A percentile compares a stretch with the other conserved stretches of the same genome.
phyloP scores from a whole-genome alignment of 53 echinoderm and acorn worm species.

The Antedon mediterranea region DNA sequence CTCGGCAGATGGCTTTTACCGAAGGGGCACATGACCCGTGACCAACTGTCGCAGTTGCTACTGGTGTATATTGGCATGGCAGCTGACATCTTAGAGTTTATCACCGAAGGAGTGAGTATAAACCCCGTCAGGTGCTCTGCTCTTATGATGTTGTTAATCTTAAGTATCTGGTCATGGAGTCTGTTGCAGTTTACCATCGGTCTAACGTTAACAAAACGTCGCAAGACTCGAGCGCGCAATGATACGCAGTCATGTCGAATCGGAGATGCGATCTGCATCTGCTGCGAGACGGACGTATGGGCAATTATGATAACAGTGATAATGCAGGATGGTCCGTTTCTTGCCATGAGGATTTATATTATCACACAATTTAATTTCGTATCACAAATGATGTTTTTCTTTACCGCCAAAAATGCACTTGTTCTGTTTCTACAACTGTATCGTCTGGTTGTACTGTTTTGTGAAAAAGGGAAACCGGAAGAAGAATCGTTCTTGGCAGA shows the following conservation, averaged over 20 bases:
- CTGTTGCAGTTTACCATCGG: conserved; percentile 73
- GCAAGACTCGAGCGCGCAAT: conserved; percentile 73
- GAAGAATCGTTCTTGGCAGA: neutral
- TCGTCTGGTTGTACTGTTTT: conserved; percentile 67
- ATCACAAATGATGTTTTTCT: conserved; percentile 97
- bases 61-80: conserved; percentile 97
- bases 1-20: conserved; percentile 82
- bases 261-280: neutral
- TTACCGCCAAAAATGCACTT: conserved; percentile 92
- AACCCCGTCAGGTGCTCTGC: conserved; percentile 44
- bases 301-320: conserved; percentile 88
- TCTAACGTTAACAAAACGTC: conserved; percentile 71
- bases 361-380: conserved; percentile 40
- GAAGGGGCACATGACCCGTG: conserved; percentile 67
- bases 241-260: neutral
- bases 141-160: conserved; percentile 39
- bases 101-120: conserved; percentile 58
- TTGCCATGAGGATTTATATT: conserved; percentile 63
- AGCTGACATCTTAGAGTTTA: conserved; percentile 92
- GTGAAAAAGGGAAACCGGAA: neutral
- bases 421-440: conserved; percentile 84
- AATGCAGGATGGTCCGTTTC: conserved; percentile 98
- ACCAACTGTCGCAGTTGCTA: conserved; percentile 81
- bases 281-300: conserved; percentile 98
- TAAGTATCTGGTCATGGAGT: conserved; percentile 77